Evolutionary conservation across 2,797 vertebrate genomes (phyloP).

Genomic region (Enoplosus armatus): DNA sequence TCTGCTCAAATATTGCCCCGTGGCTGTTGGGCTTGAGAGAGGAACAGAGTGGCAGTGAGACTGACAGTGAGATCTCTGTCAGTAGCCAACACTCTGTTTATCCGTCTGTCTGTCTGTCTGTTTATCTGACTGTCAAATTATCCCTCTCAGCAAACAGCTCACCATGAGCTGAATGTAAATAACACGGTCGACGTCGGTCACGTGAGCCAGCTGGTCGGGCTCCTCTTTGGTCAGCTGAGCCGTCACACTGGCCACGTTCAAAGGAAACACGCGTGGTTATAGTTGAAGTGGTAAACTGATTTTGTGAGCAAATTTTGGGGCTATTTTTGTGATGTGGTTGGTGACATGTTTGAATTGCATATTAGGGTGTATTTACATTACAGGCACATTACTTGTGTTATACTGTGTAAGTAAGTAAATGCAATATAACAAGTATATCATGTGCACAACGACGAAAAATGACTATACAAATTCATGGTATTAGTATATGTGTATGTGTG

Average conservation of each 20-base stretch:
- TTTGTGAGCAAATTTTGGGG: conserved; percentile 32
- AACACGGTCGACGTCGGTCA: conserved; percentile 75
- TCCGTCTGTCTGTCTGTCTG: conserved; percentile 89
- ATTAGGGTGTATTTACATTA: conserved; percentile 3
- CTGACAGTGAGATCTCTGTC: conserved; percentile 90
- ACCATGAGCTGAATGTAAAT: conserved; percentile 84
- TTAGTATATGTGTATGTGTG: conserved; percentile 8
- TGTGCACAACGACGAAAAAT: neutral
- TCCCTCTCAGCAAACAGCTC: conserved; percentile 88
- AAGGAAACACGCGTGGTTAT: conserved; percentile 47
- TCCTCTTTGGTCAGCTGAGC: conserved; percentile 64
- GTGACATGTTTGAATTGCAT: conserved; percentile 34
- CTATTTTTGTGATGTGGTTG: conserved; percentile 43
- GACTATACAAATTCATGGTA: neutral
- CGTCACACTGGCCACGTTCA: conserved; percentile 55
- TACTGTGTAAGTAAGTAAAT: neutral
- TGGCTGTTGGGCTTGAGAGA: conserved; percentile 85
- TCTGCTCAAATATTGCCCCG: conserved; percentile 89
- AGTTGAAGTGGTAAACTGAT: conserved; percentile 52
- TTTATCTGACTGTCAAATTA: conserved; percentile 92
- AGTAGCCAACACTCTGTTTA: conserved; percentile 87
- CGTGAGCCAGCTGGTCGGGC: conserved; percentile 69
- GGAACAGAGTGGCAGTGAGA: conserved; percentile 88
- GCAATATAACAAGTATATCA: neutral
- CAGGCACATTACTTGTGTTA: neutral